Percentiles rank a stretch among this genome's conserved stretches.
These are phyloP conservation scores for Spea bombifrons DNA, from an alignment of 2,113 vertebrate species.

Conservation along the genomic window DNA sequence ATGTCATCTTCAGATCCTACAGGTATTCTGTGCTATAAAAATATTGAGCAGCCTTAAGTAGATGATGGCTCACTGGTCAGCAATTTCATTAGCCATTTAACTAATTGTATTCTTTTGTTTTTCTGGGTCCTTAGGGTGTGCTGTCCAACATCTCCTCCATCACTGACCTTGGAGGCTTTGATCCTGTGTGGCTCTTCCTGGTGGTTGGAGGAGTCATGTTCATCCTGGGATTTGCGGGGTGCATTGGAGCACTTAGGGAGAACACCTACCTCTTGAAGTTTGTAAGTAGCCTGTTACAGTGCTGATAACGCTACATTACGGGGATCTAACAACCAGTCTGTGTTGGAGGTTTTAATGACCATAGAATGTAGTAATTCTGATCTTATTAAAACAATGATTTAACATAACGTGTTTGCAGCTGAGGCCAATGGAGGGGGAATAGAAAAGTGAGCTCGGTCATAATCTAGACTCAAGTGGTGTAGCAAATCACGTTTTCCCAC, in stretches of 20 bases:
- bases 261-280: slow-evolving; percentile 97
- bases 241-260: slow-evolving; percentile 92
- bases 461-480: too few species aligned
- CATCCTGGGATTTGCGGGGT: slow-evolving; percentile 94
- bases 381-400: too few species aligned
- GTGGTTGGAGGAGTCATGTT: slow-evolving; percentile 98
- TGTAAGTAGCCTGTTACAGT: slow-evolving; percentile 69
- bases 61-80: neutral
- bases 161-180: slow-evolving; percentile 93
- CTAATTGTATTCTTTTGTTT: neutral
- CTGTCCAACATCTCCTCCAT: slow-evolving; percentile 97
- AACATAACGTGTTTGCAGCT: too few species aligned
- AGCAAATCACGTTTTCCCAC: too few species aligned
- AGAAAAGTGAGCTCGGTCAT: too few species aligned
- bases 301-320: neutral
- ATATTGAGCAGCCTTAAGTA: neutral
- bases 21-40: neutral
- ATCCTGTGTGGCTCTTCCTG: slow-evolving; percentile 96
- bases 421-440: too few species aligned
- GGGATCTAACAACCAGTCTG: neutral
- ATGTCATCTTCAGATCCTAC: neutral
- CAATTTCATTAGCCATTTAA: too few species aligned
- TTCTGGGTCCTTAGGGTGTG: slow-evolving; percentile 75
- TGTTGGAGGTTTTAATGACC: too few species aligned
- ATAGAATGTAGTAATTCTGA: neutral